Conservation (phyloP, 2,888 invertebrate genomes). For the Dorcus parallelipipedus region DNA sequence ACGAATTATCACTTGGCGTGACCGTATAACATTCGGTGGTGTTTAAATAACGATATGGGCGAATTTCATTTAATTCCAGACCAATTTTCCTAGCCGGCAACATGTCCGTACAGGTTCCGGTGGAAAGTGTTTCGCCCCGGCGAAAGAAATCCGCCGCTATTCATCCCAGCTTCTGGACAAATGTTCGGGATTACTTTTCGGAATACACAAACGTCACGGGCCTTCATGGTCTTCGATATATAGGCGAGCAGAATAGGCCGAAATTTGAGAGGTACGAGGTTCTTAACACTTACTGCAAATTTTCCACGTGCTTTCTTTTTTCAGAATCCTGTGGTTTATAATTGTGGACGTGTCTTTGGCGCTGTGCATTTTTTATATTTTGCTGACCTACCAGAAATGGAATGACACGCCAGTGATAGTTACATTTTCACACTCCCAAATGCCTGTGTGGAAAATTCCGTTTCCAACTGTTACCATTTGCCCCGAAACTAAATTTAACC, state of each 20-base stretch:
- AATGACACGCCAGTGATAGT: constrained; percentile 69
- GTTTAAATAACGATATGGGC: no score
- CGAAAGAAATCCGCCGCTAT: no score
- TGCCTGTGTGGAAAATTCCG: constrained; percentile 60
- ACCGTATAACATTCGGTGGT: no score
- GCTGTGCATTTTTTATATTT: constrained; percentile 59
- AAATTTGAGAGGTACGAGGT: constrained; percentile 51
- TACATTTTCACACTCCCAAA: constrained; percentile 68
- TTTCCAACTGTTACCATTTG: constrained; percentile 43
- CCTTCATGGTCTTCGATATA: constrained; percentile 46
- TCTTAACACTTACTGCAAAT: constrained; percentile 3
- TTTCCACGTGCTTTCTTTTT: no score
- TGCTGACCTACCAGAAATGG: constrained; percentile 70
- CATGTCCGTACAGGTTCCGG: no score
- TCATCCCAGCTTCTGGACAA: no score
- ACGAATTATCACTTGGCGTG: no score
- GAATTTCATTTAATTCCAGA: no score
- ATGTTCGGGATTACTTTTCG: constrained; percentile 27
- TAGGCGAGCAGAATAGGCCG: constrained; percentile 43
- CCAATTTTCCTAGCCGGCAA: no score
- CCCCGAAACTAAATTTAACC: constrained; percentile 13
- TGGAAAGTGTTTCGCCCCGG: no score
- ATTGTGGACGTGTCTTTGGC: constrained; percentile 61
- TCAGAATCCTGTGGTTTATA: constrained; percentile 52
- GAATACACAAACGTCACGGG: constrained; percentile 43